Conservation (phyloP, 37 sponge, comb jelly and placozoan genomes). For the Aphrocallistes beatrix region DNA sequence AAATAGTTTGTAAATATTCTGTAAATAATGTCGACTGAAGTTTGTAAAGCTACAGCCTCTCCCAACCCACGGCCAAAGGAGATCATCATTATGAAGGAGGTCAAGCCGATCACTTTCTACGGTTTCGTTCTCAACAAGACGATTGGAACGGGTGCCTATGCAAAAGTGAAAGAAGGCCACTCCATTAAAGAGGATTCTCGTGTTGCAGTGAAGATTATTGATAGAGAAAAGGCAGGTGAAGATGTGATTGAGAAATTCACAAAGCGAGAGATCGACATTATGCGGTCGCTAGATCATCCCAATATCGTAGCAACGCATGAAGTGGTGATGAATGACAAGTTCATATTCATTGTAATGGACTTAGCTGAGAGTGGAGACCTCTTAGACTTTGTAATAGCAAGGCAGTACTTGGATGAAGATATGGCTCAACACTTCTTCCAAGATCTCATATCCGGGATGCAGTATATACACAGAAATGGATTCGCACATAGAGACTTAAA, state of each 20-base stretch:
- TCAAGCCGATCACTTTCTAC: conserved; percentile 2
- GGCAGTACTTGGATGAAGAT: conserved; percentile 28
- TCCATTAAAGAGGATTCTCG: conserved; percentile 27
- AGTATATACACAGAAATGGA: conserved; percentile 26
- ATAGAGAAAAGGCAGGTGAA: conserved; percentile 63
- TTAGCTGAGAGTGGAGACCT: conserved; percentile 29
- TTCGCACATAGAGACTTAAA: conserved; percentile 36
- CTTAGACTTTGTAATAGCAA: conserved; percentile 22
- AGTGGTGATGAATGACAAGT: conserved; percentile 54
- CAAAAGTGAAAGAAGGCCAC: conserved; percentile 70
- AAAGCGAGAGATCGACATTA: conserved; percentile 64
- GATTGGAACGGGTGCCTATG: conserved; percentile 82
- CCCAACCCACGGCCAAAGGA: too few relatives aligned
- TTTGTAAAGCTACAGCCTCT: too few relatives aligned
- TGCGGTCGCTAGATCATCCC: conserved; percentile 39
- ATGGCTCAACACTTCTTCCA: conserved; percentile 19
- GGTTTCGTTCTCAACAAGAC: conserved; percentile 29
- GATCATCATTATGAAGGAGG: neutral
- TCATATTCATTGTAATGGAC: conserved; percentile 64
- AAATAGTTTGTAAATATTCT: too few relatives aligned
- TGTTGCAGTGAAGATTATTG: conserved; percentile 82
- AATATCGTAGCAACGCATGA: conserved; percentile 59
- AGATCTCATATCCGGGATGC: conserved; percentile 21
- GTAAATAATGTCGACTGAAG: too few relatives aligned
- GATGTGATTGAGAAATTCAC: conserved; percentile 73